Evolutionary conservation across 2,113 vertebrate genomes (phyloP).

Genomic region (mouse (Mus musculus)): GRCm39 chr14:11581501-11582000

Average conservation of each 20-base stretch:
- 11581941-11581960: not conserved
- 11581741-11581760: not conserved
- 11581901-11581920: not conserved
- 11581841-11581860: not conserved
- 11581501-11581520: not conserved
- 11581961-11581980: conserved; percentile 55
- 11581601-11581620: not conserved
- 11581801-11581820: not conserved
- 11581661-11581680: not conserved
- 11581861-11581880: conserved; percentile 33
- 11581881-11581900: not conserved
- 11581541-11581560: not conserved
- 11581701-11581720: not conserved
- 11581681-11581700: not conserved
- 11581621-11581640: not conserved
- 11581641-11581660: not conserved
- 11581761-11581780: not conserved
- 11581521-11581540: not conserved
- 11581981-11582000: conserved; percentile 34
- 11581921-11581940: not conserved
- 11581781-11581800: not conserved
- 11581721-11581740: not conserved
- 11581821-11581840: not conserved
- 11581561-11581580: not conserved
- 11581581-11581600: not conserved